phyloP scores from a whole-genome alignment of 2,113 vertebrate species.

The Pachypanchax playfairii region DNA sequence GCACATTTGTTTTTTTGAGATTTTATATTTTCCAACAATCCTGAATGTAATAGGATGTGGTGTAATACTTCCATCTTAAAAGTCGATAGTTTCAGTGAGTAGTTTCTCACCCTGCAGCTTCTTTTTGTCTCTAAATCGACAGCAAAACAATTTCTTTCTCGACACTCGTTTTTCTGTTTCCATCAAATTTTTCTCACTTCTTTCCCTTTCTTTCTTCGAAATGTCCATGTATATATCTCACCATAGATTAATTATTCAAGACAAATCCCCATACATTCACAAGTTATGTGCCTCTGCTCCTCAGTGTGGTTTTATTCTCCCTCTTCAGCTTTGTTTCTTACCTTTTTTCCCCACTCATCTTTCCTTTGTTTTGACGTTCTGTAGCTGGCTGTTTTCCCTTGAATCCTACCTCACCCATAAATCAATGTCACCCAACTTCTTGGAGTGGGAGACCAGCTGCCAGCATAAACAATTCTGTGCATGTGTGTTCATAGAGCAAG shows the following conservation, averaged over 20 bases:
- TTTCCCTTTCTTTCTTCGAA: not conserved
- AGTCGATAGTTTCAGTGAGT: conserved; percentile 50
- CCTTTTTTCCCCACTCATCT: conserved; percentile 48
- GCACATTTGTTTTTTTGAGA: not conserved
- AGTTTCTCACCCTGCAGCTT: conserved; percentile 50
- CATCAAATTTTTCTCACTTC: not conserved
- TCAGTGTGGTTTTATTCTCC: not conserved
- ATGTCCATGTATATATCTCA: not conserved
- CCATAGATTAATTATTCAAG: not conserved
- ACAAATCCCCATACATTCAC: not conserved
- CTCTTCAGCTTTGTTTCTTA: not conserved
- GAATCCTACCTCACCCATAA: conserved; percentile 74
- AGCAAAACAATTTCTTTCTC: conserved; percentile 32
- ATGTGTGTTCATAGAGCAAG: conserved; percentile 25
- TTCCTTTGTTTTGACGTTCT: conserved; percentile 66
- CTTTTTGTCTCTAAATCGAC: conserved; percentile 31
- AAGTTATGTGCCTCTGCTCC: not conserved
- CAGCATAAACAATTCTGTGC: conserved; percentile 55
- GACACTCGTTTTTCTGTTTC: conserved; percentile 5
- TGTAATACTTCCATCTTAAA: conserved; percentile 37
- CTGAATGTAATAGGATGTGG: conserved; percentile 24
- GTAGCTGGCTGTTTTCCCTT: conserved; percentile 72
- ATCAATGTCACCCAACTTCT: conserved; percentile 78
- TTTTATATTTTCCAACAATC: not conserved
- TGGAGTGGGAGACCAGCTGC: conserved; percentile 71